phyloP scores from a whole-genome alignment of 2,113 vertebrate genomes.

The Austrofundulus limnaeus region DNA sequence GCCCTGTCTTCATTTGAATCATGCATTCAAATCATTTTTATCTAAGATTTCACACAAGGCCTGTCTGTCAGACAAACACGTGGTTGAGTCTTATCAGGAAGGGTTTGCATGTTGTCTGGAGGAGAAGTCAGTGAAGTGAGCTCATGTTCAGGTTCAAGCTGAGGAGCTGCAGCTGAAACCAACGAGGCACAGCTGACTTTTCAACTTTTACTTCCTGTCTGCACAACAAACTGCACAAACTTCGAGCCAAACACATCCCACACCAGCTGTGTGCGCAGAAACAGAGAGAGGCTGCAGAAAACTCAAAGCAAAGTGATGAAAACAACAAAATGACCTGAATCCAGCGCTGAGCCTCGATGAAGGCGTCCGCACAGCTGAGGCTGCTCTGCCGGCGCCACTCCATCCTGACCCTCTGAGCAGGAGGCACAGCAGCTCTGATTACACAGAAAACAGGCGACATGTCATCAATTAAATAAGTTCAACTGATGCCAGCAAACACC shows the following conservation, averaged over 20 bases:
- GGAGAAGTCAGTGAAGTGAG: slow-evolving; percentile 16
- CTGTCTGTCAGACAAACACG: neutral
- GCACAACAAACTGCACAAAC: neutral
- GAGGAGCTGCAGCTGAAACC: neutral
- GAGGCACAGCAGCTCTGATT: slow-evolving; percentile 1
- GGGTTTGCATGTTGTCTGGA: slow-evolving; percentile 30
- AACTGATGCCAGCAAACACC: neutral
- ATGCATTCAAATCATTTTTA: slow-evolving; percentile 47
- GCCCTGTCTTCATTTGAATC: neutral
- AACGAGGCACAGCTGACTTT: neutral
- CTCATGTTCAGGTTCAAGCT: neutral
- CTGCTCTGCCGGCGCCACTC: slow-evolving; percentile 84
- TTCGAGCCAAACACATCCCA: too few relatives aligned
- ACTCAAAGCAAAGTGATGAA: neutral
- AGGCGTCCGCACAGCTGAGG: slow-evolving; percentile 82
- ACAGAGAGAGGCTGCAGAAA: neutral
- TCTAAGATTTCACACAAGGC: neutral
- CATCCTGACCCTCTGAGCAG: slow-evolving; percentile 62
- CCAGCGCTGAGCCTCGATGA: slow-evolving; percentile 88
- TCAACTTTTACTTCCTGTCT: neutral
- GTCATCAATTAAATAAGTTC: neutral
- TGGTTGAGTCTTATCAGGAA: slow-evolving; percentile 24
- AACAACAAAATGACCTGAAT: slow-evolving; percentile 85
- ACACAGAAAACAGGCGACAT: neutral
- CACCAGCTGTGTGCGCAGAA: too few relatives aligned